phyloP scores from a whole-genome alignment of 2,888 invertebrate species.

The Graphium colonna region DNA sequence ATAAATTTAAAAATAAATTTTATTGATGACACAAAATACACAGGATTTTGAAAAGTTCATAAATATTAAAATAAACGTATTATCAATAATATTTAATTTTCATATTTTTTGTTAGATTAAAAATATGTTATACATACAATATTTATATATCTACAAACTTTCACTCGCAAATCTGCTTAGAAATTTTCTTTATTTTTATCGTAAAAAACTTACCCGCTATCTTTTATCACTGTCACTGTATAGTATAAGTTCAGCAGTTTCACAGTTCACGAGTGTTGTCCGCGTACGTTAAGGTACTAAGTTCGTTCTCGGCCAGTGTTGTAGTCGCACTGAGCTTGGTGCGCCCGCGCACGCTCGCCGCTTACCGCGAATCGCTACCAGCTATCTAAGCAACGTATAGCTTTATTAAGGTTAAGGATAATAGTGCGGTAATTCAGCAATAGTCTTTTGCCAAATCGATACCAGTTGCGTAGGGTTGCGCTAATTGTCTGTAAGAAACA shows the following conservation, averaged over 20 bases:
- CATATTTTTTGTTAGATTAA: too few relatives aligned
- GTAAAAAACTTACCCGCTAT: constrained; percentile 35
- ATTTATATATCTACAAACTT: too few relatives aligned
- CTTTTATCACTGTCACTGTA: constrained; percentile 56
- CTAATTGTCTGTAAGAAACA: constrained; percentile 45
- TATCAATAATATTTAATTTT: too few relatives aligned
- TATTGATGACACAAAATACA: too few relatives aligned
- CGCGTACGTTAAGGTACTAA: constrained; percentile 53
- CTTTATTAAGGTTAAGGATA: constrained; percentile 74
- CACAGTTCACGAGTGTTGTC: constrained; percentile 60
- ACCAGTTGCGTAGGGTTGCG: constrained; percentile 39
- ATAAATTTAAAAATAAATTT: too few relatives aligned
- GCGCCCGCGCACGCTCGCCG: constrained; percentile 67
- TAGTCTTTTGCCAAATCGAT: constrained; percentile 54
- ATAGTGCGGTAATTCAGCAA: constrained; percentile 46
- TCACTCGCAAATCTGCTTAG: too few relatives aligned
- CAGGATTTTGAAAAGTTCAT: too few relatives aligned
- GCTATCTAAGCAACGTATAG: constrained; percentile 55
- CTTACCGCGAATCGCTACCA: constrained; percentile 40
- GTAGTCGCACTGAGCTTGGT: constrained; percentile 68
- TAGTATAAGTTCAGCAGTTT: constrained; percentile 37
- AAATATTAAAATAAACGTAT: too few relatives aligned
- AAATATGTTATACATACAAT: too few relatives aligned
- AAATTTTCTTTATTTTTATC: too few relatives aligned
- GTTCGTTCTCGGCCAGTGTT: constrained; percentile 73